Evolutionary conservation across 2,113 vertebrate genomes (phyloP).

Genomic region (Serilophus lunatus): DNA sequence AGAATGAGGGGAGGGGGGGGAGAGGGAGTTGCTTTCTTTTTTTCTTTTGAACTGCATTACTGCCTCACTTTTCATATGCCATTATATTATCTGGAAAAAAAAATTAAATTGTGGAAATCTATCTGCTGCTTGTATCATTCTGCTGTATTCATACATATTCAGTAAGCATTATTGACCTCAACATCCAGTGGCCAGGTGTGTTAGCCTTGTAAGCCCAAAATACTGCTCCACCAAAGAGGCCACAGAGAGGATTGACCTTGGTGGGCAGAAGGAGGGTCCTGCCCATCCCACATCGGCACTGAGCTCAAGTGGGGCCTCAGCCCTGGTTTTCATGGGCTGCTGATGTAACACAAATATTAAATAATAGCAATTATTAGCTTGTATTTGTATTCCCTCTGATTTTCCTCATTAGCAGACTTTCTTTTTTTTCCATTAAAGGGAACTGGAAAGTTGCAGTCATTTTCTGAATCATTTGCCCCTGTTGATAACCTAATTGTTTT

Average conservation of each 20-base stretch:
- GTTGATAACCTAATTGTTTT: slow-evolving; percentile 64
- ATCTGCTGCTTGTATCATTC: slow-evolving; percentile 27
- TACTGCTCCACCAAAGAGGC: not conserved
- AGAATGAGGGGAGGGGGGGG: slow-evolving; percentile 11
- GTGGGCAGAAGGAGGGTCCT: not conserved
- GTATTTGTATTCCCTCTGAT: slow-evolving; percentile 34
- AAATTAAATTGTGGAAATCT: slow-evolving; percentile 50
- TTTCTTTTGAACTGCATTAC: slow-evolving; percentile 47
- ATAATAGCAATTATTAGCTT: not conserved
- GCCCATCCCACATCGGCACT: not conserved
- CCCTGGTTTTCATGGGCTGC: not conserved
- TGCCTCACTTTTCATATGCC: slow-evolving; percentile 54
- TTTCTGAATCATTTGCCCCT: slow-evolving; percentile 55
- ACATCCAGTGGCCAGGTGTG: not conserved
- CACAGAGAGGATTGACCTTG: not conserved
- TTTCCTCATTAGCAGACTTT: slow-evolving; percentile 32
- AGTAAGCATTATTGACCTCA: not conserved
- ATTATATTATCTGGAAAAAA: slow-evolving; percentile 34
- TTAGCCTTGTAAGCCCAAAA: not conserved
- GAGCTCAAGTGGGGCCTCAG: not conserved
- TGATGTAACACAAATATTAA: not conserved
- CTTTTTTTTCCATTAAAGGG: not conserved
- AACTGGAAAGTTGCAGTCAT: slow-evolving; percentile 45
- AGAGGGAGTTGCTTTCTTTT: slow-evolving; percentile 40
- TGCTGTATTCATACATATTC: not conserved